A percentile compares a stretch with the other conserved stretches of the same genome.
Evolutionary conservation across 2,888 invertebrate genomes (phyloP).

Genomic region (Thyatira batis): DNA sequence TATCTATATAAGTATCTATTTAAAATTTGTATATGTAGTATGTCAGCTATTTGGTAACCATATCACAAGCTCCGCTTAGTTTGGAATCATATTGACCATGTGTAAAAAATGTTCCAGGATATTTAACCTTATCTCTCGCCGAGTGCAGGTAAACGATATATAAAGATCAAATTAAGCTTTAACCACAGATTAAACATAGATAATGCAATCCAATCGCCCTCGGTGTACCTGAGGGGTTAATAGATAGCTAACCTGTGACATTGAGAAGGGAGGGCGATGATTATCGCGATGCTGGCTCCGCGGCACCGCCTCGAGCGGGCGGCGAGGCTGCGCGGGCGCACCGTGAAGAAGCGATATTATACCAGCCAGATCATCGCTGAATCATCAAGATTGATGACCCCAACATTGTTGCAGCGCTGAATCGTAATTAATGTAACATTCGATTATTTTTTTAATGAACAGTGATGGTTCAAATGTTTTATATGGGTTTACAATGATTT

Average conservation of each 20-base stretch:
- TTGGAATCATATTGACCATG: too few relatives aligned
- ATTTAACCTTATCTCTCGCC: too few relatives aligned
- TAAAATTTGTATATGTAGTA: too few relatives aligned
- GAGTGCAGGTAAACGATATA: slow-evolving; percentile 18
- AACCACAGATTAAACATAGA: slow-evolving; percentile 23
- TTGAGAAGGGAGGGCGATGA: slow-evolving; percentile 34
- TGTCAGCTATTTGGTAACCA: too few relatives aligned
- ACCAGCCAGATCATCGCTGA: slow-evolving; percentile 16
- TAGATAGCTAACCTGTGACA: slow-evolving; percentile 45
- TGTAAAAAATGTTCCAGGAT: too few relatives aligned
- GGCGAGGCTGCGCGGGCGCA: slow-evolving; percentile 7
- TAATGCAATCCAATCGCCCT: slow-evolving; percentile 21
- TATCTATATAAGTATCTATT: too few relatives aligned
- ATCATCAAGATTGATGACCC: slow-evolving; percentile 27
- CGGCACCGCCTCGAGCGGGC: slow-evolving; percentile 9
- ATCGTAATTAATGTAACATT: background rate
- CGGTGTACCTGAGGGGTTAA: slow-evolving; percentile 27
- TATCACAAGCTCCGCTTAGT: too few relatives aligned
- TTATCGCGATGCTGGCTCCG: slow-evolving; percentile 22
- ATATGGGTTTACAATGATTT: too few relatives aligned
- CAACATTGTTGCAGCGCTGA: background rate
- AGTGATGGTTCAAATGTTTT: background rate
- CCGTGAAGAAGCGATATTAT: slow-evolving; percentile 15
- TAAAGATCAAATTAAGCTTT: slow-evolving; percentile 30
- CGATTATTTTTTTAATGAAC: background rate